Evolutionary conservation across 2,888 invertebrate genomes (phyloP), one percentile per base, ranked within the genome.

Genomic region (Lamellibrachia satsuma): DNA sequence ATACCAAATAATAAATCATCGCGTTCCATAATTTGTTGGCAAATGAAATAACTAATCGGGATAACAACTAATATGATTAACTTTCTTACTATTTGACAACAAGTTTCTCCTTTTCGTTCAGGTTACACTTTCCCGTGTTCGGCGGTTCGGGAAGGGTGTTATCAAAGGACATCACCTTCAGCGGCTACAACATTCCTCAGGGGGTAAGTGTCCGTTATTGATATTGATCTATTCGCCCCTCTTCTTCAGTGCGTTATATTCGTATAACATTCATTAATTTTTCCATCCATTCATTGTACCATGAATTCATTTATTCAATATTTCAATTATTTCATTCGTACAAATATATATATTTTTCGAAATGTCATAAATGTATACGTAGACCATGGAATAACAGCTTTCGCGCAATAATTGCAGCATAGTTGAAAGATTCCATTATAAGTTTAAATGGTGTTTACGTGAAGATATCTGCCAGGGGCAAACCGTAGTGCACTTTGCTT

Each of bases 91-190:
- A 22, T n/a, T 75, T 75, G 75, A 75, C 75, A 39, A 39, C 39
- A n/a, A 75, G 22, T 75, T 75, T n/a, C 15, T 75, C 22, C 15
- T 52, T 92, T 9, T 15, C n/a, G 57, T 93, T 2, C 91, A 94
- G 94, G 75, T 90, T 94, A 52, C 90, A 94, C 90, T 94, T 92
- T 91, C 94, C 94, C 11, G 94, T 94, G 51, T 94, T 92, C 39
- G 94, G 93, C 8, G 94, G 94, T 7, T 93, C 93, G 3, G 94
- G 93, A 11, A 27, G 94, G 7, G 94, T 94, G 7, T 91, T 94
- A 90, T 92, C 93, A 11, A 91, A 92, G n/a, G 93, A 94, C 60
- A 92, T 92, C 2, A 92, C 93, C 11, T 93, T 93, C 93, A 92
- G 94, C 90, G 93, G 92, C n/a, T 94, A 94, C 92, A 92, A 92